Evolutionary conservation across 1,140 invertebrate species (phyloP), one percentile per base, ranked within the genome.

Genomic region (Drosophila bocki): DNA sequence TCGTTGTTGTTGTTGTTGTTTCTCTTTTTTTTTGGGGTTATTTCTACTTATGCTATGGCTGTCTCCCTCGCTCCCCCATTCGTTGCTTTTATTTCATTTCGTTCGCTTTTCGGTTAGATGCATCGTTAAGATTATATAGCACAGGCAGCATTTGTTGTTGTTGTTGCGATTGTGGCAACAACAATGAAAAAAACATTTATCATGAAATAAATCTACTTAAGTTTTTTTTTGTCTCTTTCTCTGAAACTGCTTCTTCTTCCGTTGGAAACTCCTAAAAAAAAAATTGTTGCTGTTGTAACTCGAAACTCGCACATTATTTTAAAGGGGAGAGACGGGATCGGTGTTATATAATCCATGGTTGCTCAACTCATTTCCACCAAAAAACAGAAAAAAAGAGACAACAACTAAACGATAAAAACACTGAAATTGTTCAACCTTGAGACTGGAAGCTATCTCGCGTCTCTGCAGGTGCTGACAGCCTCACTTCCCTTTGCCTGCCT

Each of bases 141-240:
- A 57, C 80, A 74, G 67, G 56, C 81, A 69, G 80, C 64, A 69
- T 79, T 82, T 74, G 69, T 75, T 78, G 78, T 39, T 79, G 75
- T 70, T 82, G 64, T 11, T 69, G 65, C 63, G 70, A 64, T 70
- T 72, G 78, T 86, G 70, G 86, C 79, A 84, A 80, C 77, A 84
- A 84, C 81, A 80, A 74, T 70, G 69, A 64, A 48, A 80, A 61
- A 90, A 85, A 79, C 84, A 90, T 88, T 88, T 88, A 88, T 88
- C 84, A 90, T 75, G 80, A 90, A 85, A 90, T 88, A 90, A 90
- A 88, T 88, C 85, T 88, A 88, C 86, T 85, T 51, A 78, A 80
- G 57, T 87, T 77, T 65, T 74, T 65, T 41, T 71, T 48, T 47
- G 11, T 37, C 50, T 61, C 60, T 62, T 62, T 58, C 56, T 29